Evolutionary conservation across 2,888 invertebrate species (phyloP).

Genomic region (Coenonympha glycerion): DNA sequence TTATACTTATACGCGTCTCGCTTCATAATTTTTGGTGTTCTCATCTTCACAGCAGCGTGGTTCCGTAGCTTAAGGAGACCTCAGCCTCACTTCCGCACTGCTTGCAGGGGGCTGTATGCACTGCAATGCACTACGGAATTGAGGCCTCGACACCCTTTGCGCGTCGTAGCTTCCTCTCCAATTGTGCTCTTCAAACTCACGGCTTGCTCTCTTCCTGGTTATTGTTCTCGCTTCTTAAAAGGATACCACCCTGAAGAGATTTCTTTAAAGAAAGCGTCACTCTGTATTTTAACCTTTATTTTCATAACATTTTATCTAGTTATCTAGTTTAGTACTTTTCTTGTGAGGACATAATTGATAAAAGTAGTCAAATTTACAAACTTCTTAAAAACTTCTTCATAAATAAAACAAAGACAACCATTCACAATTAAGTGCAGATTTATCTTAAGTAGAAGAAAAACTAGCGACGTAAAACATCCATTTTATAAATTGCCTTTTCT

Average conservation of each 20-base stretch:
- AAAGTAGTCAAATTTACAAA: background rate
- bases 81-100: constrained; percentile 94
- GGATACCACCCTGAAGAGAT: too few relatives aligned
- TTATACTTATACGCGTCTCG: too few relatives aligned
- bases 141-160: constrained; percentile 80
- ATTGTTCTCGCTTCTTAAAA: background rate
- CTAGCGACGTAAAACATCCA: constrained; percentile 6
- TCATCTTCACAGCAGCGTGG: constrained; percentile 27
- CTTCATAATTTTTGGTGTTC: background rate
- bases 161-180: constrained; percentile 33
- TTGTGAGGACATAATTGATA: background rate
- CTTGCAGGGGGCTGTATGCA: constrained; percentile 89
- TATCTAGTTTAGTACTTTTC: too few relatives aligned
- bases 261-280: too few relatives aligned
- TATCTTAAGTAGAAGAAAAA: constrained; percentile 5
- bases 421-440: constrained; percentile 1
- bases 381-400: background rate
- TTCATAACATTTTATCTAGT: too few relatives aligned
- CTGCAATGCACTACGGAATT: constrained; percentile 99
- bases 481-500: constrained; percentile 10
- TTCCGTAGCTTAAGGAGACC: constrained; percentile 51
- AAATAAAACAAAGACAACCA: background rate
- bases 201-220: constrained; percentile 9
- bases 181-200: constrained; percentile 14
- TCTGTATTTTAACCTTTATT: too few relatives aligned